These are phyloP conservation scores for Pseudomyrmex cubaensis DNA, from an alignment of 1,140 invertebrate species.

Conservation along the genomic window DNA sequence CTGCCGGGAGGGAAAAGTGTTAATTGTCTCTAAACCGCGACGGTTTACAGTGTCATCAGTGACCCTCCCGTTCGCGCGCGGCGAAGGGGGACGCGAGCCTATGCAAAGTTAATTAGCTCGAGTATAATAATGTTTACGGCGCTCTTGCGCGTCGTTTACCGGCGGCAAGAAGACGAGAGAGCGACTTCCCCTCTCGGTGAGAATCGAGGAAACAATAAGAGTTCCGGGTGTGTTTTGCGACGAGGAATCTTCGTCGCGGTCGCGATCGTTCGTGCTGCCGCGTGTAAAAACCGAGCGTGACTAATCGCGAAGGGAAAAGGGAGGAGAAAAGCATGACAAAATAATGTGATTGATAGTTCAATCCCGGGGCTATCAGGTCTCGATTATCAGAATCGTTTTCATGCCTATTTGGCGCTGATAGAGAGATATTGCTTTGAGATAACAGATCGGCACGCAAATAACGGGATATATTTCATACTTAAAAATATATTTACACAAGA, in stretches of 20 bases:
- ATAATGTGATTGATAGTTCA: constrained; percentile 48
- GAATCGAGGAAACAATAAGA: constrained; percentile 47
- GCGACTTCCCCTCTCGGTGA: constrained; percentile 15
- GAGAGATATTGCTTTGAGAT: constrained; percentile 7
- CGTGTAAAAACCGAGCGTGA: constrained; percentile 33
- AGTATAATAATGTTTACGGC: constrained; percentile 68
- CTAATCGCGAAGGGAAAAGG: background rate
- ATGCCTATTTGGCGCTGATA: constrained; percentile 13
- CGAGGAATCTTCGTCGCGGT: constrained; percentile 35
- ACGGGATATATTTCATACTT: background rate
- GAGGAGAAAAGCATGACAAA: constrained; percentile 27
- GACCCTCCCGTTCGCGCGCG: background rate
- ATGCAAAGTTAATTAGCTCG: constrained; percentile 70
- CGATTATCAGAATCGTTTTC: constrained; percentile 43
- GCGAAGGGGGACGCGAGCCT: background rate
- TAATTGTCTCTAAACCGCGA: constrained; percentile 71
- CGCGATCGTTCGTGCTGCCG: constrained; percentile 28
- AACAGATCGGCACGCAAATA: background rate
- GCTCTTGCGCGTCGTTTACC: constrained; percentile 47
- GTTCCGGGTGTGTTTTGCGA: constrained; percentile 36
- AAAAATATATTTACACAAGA: background rate
- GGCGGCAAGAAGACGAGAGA: constrained; percentile 50
- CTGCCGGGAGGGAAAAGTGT: constrained; percentile 55
- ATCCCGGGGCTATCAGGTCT: constrained; percentile 1
- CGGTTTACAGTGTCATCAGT: constrained; percentile 64